Conservation (phyloP, 2,113 vertebrate genomes). For the Apaloderma vittatum region DNA sequence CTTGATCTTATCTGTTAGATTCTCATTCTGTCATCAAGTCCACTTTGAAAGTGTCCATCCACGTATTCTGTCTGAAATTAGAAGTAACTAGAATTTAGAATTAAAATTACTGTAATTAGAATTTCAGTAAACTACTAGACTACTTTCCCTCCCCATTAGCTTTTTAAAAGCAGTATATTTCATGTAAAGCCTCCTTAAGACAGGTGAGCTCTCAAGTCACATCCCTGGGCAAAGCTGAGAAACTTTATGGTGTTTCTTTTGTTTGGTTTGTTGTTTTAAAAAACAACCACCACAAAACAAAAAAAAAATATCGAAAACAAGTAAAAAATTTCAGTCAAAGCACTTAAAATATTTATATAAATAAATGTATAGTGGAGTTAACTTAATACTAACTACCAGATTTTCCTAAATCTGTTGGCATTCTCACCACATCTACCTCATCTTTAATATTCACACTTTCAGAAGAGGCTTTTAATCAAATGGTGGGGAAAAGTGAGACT, state of each 20-base stretch:
- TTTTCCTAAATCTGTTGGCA: background rate
- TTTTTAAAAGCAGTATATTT: background rate
- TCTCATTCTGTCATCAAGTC: background rate
- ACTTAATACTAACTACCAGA: background rate
- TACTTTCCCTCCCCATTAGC: background rate
- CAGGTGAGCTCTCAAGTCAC: background rate
- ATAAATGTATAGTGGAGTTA: no score
- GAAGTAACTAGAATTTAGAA: no score
- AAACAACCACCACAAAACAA: background rate
- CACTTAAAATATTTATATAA: no score
- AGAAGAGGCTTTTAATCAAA: background rate
- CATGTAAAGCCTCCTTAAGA: background rate
- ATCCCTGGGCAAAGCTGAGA: background rate
- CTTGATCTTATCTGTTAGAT: background rate
- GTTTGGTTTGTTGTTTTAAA: background rate
- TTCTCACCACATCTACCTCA: background rate
- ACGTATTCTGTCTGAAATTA: background rate
- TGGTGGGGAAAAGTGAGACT: background rate
- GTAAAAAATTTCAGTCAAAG: background rate
- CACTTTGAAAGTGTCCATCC: background rate
- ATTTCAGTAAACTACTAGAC: background rate
- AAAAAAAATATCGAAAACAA: background rate
- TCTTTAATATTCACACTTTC: background rate
- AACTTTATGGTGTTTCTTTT: rapidly evolving
- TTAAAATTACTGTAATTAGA: no score